Base-by-base conservation (phyloP, 2,113 vertebrate genomes). In the Tenebrosternarchus preto region DNA sequence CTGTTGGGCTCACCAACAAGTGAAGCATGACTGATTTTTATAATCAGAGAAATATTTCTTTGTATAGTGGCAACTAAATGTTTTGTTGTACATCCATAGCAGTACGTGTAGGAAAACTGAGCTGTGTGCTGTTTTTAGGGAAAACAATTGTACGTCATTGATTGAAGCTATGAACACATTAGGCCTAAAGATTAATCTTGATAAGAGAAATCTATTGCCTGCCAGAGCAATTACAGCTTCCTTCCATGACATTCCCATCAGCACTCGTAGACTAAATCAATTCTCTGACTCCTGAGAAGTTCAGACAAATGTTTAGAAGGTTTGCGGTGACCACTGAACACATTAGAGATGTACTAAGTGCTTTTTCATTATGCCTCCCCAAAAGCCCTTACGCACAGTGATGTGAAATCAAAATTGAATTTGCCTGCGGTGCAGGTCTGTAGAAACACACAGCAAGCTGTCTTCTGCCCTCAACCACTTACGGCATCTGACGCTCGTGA, bases 381-480 rank as follows among this genome's bases (percentile, higher is more conserved):
- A 36, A 56, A 68, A 68, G 63, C 46, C 74, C 11, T 66, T 77
- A 39, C 46, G 19, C 15, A 16, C 46, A 1, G 64, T 66, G 36
- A 69, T 36, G 20, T 56, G 63, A 56, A 78, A 78, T 59, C 57
- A 43, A 22, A 25, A 69, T 69, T 9, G 76, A 57, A 69, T 59
- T 39, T 57, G 29, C 67, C 76, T 69, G 76, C 9, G 36, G 71
- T 67, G 67, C 50, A 72, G n/a, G 74, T 83, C 74, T 76, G 63
- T 50, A 25, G 71, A 71, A 36, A 70, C 68, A 11, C 66, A 69
- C 63, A 72, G n/a, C 39, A 33, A 16, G 57, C 22, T 64, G 69
- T 78, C 80, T 80, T 89, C 78, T 73, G 73, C 80, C 75, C 73
- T 71, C n/a, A 71, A 63, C 75, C 68, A 80, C 84, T 90, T 90